These are phyloP conservation scores for Rhynchonema sp. DNA, from an alignment of 2,888 invertebrate genomes.

Conservation along the genomic window DNA sequence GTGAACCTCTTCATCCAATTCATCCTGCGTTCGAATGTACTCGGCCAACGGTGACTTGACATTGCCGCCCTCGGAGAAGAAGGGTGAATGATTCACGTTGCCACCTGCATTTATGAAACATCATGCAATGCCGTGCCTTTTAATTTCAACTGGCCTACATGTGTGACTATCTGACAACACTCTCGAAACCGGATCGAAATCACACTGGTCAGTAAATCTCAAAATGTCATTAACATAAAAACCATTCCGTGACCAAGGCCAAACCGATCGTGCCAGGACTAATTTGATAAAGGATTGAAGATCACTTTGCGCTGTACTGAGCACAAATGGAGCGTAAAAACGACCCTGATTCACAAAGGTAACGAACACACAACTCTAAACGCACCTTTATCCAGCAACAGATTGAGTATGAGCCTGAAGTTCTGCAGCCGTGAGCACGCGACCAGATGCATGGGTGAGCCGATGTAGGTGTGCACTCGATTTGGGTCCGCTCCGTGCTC, in stretches of 20 bases:
- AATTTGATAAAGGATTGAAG: no score
- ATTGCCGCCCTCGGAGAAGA: constrained; percentile 2
- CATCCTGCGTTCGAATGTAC: constrained; percentile 3
- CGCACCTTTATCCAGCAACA: background rate
- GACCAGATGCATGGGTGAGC: constrained; percentile 31
- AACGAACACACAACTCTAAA: no score
- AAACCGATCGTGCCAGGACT: no score
- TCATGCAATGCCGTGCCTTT: constrained; percentile 12
- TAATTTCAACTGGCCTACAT: no score
- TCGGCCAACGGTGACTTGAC: constrained; percentile 7
- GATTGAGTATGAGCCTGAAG: constrained; percentile 10
- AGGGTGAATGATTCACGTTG: constrained; percentile 16
- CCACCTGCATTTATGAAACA: constrained; percentile 17
- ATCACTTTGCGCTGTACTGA: no score
- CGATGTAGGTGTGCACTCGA: constrained; percentile 29
- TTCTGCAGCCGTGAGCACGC: constrained; percentile 24
- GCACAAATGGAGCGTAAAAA: no score
- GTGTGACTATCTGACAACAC: no score
- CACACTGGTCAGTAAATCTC: no score
- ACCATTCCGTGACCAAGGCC: no score
- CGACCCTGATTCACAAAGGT: no score
- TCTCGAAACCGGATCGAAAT: no score
- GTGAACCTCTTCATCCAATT: background rate
- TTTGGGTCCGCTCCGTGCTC: constrained; percentile 34
- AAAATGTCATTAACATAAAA: no score